Evolutionary conservation across 2,113 vertebrate species (phyloP), one percentile per base, ranked within the genome.

Genomic region (Arothron firmamentum): DNA sequence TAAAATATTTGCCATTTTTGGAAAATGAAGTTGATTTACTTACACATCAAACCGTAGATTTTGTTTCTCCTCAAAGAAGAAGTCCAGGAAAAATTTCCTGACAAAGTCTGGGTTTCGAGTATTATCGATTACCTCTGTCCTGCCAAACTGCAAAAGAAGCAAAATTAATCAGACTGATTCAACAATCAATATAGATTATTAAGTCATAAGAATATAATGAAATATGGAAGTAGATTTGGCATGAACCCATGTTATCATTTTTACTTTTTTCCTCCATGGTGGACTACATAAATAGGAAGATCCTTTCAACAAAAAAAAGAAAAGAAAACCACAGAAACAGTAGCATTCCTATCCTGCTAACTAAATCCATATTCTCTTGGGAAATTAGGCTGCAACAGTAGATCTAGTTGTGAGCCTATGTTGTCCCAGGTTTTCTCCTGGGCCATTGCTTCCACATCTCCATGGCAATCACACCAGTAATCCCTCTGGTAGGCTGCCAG

Each of bases 31-130:
- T 34, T 11, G 21, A 2, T 5, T 56, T 76, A 94, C 94, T 98
- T 89, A 98, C 96, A 96, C 94, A 2, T 98, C 95, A 14, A 98
- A 98, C 67, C 96, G 92, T 20, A 98, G 90, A 59, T 96, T 97
- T 85, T 98, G 96, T 80, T 95, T 98, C 86, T 99, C 96, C 72
- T 99, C 96, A 2, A 99, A 99, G 88, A 97, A 98, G 88, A 95
- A 99, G 86, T 99, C 95, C 17, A 98, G 87, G 67, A 99, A 92
- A 1, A 99, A 99, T 76, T 99, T 99, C 75, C 96, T 90, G 73
- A 99, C 91, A 14, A 98, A 99, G 85, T 99, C 96, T 0, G 96
- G 96, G 79, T 96, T 99, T 70, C 97, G 82, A 51, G 95, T 96
- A 87, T 99, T 99, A 83, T 99, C 94, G 0, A 98, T 98, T 17